Conservation (phyloP, 2,888 invertebrate species). For the Lithodes maja region DNA sequence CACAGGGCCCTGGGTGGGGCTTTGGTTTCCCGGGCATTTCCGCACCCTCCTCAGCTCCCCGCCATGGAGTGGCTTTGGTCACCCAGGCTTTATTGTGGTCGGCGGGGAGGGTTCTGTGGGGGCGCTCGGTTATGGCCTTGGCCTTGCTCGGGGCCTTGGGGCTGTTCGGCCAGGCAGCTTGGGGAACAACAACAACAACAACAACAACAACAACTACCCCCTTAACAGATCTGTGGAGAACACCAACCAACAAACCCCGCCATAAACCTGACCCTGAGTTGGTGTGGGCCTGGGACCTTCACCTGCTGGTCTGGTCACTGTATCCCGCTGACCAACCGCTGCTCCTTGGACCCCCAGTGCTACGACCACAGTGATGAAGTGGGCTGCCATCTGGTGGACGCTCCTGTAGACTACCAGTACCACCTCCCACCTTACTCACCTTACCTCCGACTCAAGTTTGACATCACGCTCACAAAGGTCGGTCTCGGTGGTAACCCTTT, state of each 20-base stretch:
- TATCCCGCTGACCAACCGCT: constrained; percentile 17
- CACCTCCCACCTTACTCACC: constrained; percentile 26
- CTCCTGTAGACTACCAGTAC: constrained; percentile 5
- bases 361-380: constrained; percentile 21
- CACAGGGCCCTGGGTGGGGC: too few species aligned
- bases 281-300: constrained; percentile 22
- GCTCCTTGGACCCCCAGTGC: constrained; percentile 19
- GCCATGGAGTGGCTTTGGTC: too few species aligned
- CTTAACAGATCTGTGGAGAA: background rate
- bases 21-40: too few species aligned
- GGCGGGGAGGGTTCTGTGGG: too few species aligned
- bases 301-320: constrained; percentile 27
- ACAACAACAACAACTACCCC: too few species aligned
- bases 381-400: constrained; percentile 2
- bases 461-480: constrained; percentile 23
- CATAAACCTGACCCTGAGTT: constrained; percentile 12
- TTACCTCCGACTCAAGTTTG: background rate
- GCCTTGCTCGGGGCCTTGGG: too few species aligned
- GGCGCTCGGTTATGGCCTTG: too few species aligned
- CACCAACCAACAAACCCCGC: background rate
- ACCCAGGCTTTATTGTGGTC: too few species aligned
- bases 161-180: too few species aligned
- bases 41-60: too few species aligned
- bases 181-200: too few species aligned
- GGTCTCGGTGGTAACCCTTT: background rate